Conservation (phyloP, 2,888 invertebrate genomes). For the Xestoiulus laeticollis region DNA sequence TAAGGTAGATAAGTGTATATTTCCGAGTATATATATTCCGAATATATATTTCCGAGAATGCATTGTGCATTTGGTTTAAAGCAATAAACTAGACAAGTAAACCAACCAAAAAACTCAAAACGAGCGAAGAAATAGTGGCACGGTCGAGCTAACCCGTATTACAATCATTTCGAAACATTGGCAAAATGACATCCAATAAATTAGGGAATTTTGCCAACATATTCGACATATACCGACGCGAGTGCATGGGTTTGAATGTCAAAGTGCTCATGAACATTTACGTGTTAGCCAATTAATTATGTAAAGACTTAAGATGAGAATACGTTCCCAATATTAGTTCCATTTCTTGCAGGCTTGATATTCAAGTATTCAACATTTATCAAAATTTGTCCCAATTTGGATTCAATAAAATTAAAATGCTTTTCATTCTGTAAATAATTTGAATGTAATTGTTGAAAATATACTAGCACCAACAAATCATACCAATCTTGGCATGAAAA, state of each 20-base stretch:
- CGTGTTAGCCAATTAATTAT: background rate
- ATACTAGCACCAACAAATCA: no score
- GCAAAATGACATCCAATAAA: conserved; percentile 13
- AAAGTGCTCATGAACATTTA: conserved; percentile 6
- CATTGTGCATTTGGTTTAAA: background rate
- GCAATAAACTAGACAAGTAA: background rate
- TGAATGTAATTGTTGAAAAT: no score
- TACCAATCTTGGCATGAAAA: no score
- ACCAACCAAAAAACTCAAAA: conserved; percentile 24
- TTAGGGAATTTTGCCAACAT: conserved; percentile 31
- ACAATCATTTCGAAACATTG: conserved; percentile 13
- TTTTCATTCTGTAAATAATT: no score
- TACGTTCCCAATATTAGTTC: background rate
- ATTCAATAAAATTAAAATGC: background rate
- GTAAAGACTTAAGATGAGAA: background rate
- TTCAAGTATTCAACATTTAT: no score
- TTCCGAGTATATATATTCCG: no score
- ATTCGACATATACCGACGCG: background rate
- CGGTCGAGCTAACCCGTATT: conserved; percentile 10
- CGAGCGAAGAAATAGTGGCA: background rate
- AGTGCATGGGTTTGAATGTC: conserved; percentile 24
- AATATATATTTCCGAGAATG: background rate
- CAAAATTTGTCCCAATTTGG: background rate
- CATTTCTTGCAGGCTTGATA: background rate
- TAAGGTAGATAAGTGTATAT: background rate